These are phyloP conservation scores for Carlito syrichta DNA, from an alignment of 2,113 vertebrate species.

Conservation along the genomic window DNA sequence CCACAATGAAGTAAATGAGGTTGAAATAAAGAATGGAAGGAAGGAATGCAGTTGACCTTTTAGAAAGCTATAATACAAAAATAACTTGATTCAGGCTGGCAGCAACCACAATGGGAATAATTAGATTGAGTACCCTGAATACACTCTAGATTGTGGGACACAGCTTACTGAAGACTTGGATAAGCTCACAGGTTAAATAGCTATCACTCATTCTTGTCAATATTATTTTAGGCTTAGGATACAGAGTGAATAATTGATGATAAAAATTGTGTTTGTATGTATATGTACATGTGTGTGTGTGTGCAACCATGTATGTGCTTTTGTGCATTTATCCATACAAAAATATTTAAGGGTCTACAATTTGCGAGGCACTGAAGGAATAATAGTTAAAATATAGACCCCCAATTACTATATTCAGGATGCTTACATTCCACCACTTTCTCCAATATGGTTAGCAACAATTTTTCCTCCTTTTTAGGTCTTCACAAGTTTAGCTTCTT, in stretches of 20 bases:
- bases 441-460: not conserved
- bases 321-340: not conserved
- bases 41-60: not conserved
- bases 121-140: not conserved
- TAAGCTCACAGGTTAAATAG: not conserved
- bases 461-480: not conserved
- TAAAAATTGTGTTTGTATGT: not conserved
- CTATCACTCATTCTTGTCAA: not conserved
- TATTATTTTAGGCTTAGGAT: not conserved
- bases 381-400: not conserved
- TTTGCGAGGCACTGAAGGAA: not conserved
- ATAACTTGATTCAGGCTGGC: not conserved
- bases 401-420: not conserved
- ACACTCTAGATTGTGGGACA: not conserved
- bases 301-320: not conserved
- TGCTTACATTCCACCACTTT: not conserved
- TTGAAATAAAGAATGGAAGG: not conserved
- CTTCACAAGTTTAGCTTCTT: not conserved
- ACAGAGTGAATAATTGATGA: not conserved
- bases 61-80: not conserved
- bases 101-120: not conserved
- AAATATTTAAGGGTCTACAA: not conserved
- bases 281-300: not conserved
- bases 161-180: not conserved
- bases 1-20: not conserved